phyloP scores from a whole-genome alignment of 2,888 invertebrate genomes.

The Lasioglossum vierecki region DNA sequence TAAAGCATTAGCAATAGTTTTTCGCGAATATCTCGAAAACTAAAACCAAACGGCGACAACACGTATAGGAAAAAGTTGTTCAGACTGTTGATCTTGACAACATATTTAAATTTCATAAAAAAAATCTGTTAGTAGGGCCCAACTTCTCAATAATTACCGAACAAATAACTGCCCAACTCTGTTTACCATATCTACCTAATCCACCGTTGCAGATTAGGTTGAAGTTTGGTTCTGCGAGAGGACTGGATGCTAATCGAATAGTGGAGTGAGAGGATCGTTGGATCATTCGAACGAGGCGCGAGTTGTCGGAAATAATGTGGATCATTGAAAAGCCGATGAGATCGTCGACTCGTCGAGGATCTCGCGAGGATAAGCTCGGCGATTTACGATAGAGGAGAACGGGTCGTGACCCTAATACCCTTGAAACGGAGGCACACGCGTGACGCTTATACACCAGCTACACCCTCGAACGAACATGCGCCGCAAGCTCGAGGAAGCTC shows the following conservation, averaged over 20 bases:
- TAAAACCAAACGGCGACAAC: no score
- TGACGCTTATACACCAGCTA: conserved; percentile 8
- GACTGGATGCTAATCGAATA: background rate
- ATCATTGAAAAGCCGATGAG: conserved; percentile 23
- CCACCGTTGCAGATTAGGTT: no score
- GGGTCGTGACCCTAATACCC: conserved; percentile 32
- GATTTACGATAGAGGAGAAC: conserved; percentile 13
- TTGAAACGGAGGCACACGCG: conserved; percentile 32
- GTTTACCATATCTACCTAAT: no score
- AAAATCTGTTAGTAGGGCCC: no score
- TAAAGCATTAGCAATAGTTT: no score
- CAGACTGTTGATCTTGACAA: no score
- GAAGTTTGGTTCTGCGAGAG: background rate
- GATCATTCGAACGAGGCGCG: background rate
- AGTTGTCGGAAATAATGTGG: background rate
- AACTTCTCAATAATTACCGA: no score
- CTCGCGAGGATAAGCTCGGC: background rate
- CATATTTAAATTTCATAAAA: no score
- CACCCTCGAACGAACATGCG: conserved; percentile 47
- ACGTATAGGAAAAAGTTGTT: no score
- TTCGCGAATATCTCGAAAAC: no score
- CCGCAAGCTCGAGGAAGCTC: conserved; percentile 20
- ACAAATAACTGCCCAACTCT: no score
- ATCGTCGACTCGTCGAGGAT: background rate
- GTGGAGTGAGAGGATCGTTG: background rate